Evolutionary conservation across 2,797 vertebrate genomes (phyloP).

Genomic region (Esox lucius): DNA sequence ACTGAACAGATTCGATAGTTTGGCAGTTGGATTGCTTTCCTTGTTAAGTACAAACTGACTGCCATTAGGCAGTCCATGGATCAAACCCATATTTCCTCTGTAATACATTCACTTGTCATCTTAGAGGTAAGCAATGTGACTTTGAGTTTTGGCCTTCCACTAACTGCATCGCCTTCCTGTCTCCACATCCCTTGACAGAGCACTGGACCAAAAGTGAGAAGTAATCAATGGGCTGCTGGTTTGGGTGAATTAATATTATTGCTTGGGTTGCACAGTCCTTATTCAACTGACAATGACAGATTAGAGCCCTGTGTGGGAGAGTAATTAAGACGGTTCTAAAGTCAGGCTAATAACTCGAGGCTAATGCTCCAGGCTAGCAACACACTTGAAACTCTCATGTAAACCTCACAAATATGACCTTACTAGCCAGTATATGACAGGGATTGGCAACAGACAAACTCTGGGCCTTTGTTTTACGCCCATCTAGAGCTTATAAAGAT

Average conservation of each 20-base stretch:
- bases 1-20: conserved; percentile 31
- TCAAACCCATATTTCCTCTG: conserved; percentile 68
- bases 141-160: conserved; percentile 72
- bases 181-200: conserved; percentile 56
- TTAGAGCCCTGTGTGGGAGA: conserved; percentile 63
- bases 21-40: conserved; percentile 40
- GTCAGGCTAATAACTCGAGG: conserved; percentile 66
- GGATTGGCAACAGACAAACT: background rate
- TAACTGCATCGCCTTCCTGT: conserved; percentile 72
- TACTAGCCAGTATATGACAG: conserved; percentile 53
- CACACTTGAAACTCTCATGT: conserved; percentile 48
- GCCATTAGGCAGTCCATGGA: conserved; percentile 54
- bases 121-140: conserved; percentile 76
- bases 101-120: conserved; percentile 75
- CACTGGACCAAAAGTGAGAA: conserved; percentile 70
- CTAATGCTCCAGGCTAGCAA: conserved; percentile 50
- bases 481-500: too few relatives aligned
- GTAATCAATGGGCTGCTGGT: conserved; percentile 75
- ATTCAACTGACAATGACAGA: conserved; percentile 74
- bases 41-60: conserved; percentile 55
- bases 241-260: conserved; percentile 71
- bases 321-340: conserved; percentile 80
- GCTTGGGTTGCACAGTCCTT: conserved; percentile 70
- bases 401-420: conserved; percentile 50
- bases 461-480: too few relatives aligned